These are phyloP conservation scores for Pocota personata DNA, from an alignment of 2,888 invertebrate genomes.

Conservation along the genomic window DNA sequence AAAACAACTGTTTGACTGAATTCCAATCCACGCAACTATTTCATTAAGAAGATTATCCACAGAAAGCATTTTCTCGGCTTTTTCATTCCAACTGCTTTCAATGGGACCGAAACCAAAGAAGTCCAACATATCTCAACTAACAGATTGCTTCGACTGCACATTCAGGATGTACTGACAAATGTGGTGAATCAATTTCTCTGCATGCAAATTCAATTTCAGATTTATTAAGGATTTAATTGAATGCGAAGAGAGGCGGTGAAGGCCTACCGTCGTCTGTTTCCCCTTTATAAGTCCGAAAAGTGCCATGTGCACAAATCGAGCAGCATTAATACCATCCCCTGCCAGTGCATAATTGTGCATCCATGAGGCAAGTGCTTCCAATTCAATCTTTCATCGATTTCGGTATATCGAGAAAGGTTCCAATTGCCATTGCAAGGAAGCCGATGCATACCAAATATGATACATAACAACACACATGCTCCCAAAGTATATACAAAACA, in stretches of 20 bases:
- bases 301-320: constrained; percentile 66
- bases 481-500: constrained; percentile 42
- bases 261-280: constrained; percentile 35
- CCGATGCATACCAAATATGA: constrained; percentile 34
- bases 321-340: constrained; percentile 62
- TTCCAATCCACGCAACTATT: too few relatives aligned
- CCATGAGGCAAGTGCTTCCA: constrained; percentile 69
- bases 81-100: neutral
- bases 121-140: constrained; percentile 11
- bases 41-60: too few relatives aligned
- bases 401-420: constrained; percentile 62
- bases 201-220: constrained; percentile 71
- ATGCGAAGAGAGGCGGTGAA: constrained; percentile 63
- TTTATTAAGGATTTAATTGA: constrained; percentile 74
- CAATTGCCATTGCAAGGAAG: constrained; percentile 64
- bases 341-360: constrained; percentile 69
- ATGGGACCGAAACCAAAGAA: neutral
- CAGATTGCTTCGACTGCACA: constrained; percentile 28
- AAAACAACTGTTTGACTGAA: too few relatives aligned
- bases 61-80: too few relatives aligned
- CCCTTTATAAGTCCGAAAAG: constrained; percentile 6
- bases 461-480: neutral
- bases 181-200: constrained; percentile 50
- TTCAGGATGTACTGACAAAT: constrained; percentile 1
- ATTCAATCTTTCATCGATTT: constrained; percentile 70